Evolutionary conservation across 2,113 vertebrate genomes (phyloP), one percentile per base, ranked within the genome.

Genomic region (Nyctibius bracteatus): DNA sequence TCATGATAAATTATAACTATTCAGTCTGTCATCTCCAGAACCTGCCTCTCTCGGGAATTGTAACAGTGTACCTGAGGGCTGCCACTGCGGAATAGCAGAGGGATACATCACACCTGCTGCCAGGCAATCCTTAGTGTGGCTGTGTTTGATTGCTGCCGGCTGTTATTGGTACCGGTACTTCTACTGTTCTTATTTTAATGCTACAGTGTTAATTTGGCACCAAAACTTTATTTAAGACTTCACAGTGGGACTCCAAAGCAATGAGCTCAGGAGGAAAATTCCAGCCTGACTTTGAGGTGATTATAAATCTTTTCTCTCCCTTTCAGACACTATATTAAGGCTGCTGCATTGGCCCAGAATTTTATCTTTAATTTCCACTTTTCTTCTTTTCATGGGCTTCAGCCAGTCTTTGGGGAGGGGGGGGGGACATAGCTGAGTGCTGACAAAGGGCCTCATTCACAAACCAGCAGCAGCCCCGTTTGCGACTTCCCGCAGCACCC

Each of bases 361-460:
- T 86, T 89, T 72, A 20, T 61, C 55, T 93, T 95, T 87, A 47
- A 52, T 92, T 89, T 90, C 86, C 62, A 94, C 51, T 80, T 87
- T 58, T 39, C 77, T 66, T 31, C 61, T 63, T 89, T 57, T 70
- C 27, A 22, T 44, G n/a, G 83, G 72, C 54, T 94, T 94, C 74
- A 68, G 52, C n/a, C 44, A 63, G 77, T 28, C 82, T 91, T 47
- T 17, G 70, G 35, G 90, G 22, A 35, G 51, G 30, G 27, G 28
- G 9, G 46, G 33, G 59, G 55, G 24, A 21, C 35, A 49, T 68
- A 72, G 84, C 51, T 47, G 81, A 79, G 90, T 62, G 13, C 59
- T 94, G 73, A 97, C 91, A 94, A 97, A 96, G 90, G 62, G 17
- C 58, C 20, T 91, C 5, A 92, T 95, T 97, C 85, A 95, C 77